These are phyloP conservation scores for Popillia japonica DNA, from an alignment of 1,140 invertebrate genomes.

Conservation along the genomic window DNA sequence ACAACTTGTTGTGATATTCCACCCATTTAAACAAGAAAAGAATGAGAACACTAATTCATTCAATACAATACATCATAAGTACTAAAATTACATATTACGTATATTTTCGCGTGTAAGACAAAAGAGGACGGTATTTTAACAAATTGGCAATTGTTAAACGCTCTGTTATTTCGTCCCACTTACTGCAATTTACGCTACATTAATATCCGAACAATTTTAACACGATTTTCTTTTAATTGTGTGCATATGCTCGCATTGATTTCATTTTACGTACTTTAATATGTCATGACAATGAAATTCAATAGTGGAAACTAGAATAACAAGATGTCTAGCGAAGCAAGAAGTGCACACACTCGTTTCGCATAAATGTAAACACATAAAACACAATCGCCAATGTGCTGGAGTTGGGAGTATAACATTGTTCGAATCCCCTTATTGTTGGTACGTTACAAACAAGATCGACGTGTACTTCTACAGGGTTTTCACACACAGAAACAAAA, in stretches of 20 bases:
- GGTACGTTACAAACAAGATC: too few species aligned
- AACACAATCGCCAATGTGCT: neutral
- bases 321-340: neutral
- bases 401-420: neutral
- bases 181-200: neutral
- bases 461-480: too few species aligned
- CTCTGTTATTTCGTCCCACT: neutral
- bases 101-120: too few species aligned
- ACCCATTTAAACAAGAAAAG: too few species aligned
- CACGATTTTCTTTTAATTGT: constrained; percentile 6
- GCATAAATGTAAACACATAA: neutral
- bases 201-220: neutral
- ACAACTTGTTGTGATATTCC: too few species aligned
- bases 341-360: neutral
- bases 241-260: neutral
- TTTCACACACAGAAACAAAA: too few species aligned
- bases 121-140: too few species aligned
- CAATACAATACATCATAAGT: too few species aligned
- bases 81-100: too few species aligned
- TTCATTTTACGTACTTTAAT: neutral
- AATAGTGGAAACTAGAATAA: constrained; percentile 6
- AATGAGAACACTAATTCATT: too few species aligned
- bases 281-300: neutral
- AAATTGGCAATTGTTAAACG: neutral
- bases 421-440: neutral